phyloP scores from a whole-genome alignment of 2,797 vertebrate species.

The Premnoplex brunnescens region DNA sequence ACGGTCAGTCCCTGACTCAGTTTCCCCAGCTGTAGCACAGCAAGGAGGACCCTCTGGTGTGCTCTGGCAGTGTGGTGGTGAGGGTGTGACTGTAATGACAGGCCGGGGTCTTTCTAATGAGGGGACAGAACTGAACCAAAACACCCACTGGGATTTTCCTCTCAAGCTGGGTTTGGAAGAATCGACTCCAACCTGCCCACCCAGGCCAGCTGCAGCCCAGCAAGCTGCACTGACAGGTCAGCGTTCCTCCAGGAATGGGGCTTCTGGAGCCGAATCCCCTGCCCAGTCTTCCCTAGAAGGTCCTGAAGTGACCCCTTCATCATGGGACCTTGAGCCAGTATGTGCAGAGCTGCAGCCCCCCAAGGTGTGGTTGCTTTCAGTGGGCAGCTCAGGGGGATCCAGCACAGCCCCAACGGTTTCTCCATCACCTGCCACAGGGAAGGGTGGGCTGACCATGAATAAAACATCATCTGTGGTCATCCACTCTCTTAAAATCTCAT shows the following conservation, averaged over 20 bases:
- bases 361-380: background rate
- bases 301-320: background rate
- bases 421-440: background rate
- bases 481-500: background rate
- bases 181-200: background rate
- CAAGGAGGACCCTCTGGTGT: no score
- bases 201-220: background rate
- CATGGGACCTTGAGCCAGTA: accelerated
- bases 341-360: background rate
- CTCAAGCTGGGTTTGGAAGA: background rate
- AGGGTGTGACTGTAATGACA: background rate
- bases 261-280: background rate
- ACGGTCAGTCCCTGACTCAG: background rate
- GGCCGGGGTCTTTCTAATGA: background rate
- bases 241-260: accelerated
- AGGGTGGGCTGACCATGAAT: background rate
- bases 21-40: background rate
- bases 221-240: accelerated
- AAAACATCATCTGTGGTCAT: background rate
- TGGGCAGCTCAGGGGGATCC: background rate
- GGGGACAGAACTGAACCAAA: background rate
- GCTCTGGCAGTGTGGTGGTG: background rate
- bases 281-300: background rate
- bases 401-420: background rate
- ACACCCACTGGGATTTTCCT: background rate